Base-by-base conservation (phyloP, 2,113 vertebrate genomes). In the Uropsilus gracilis region DNA sequence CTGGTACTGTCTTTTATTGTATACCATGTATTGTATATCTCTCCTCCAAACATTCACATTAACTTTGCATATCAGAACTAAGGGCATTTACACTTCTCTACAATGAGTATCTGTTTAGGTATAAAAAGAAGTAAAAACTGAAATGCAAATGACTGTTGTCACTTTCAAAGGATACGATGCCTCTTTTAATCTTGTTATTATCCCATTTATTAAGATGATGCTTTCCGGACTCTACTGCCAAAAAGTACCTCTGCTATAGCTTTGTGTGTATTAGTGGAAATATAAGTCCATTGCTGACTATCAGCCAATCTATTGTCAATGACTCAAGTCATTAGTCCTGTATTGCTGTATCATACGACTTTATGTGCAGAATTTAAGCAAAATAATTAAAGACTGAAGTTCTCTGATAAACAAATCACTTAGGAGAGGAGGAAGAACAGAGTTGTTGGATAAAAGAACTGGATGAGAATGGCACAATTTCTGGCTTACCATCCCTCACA, bases 21-120 rank as follows among this genome's bases (percentile, higher is more conserved):
- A 48, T 5, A 83, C 20, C n/a, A n/a, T n/a, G n/a, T n/a, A n/a
- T n/a, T n/a, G n/a, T n/a, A n/a, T n/a, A n/a, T n/a, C n/a, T n/a
- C n/a, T n/a, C n/a, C n/a, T n/a, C n/a, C n/a, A n/a, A 95, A 95
- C 0, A 93, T 85, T 96, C 89, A 75, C 39, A 84, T 66, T 94
- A 84, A 34, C 89, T 96, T 77, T 89, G 44, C 37, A 81, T 0
- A 71, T 32, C 3, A 85, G 72, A 86, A 94, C 81, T 28, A 90
- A 90, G 1, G 80, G 16, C 5, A 34, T 78, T 6, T 32, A 39
- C 16, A 34, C 89, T 96, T 94, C 76, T 93, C 94, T 88, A 68
- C 64, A 86, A 83, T 91, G 57, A 94, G 59, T 37, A 34, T 71
- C 76, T 81, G 48, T 64, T 89, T 50, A 72, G 93, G 78, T 55